Evolutionary conservation across 2,888 invertebrate genomes (phyloP).

Genomic region (Nipponacmea schrenckii): DNA sequence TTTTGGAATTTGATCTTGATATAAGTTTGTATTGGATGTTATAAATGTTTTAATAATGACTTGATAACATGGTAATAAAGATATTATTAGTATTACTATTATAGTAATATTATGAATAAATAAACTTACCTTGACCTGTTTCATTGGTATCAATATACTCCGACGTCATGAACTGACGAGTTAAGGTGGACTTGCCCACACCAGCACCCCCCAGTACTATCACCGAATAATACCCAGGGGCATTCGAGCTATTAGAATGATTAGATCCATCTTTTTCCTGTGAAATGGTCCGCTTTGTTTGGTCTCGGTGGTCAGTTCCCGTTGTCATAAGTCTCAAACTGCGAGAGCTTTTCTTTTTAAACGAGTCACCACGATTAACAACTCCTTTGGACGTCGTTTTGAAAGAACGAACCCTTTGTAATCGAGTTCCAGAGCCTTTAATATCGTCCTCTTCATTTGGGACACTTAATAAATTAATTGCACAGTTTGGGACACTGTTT

Average conservation of each 20-base stretch:
- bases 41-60: too few relatives aligned
- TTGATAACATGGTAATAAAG: too few relatives aligned
- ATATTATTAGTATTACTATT: too few relatives aligned
- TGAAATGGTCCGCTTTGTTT: slow-evolving; percentile 1
- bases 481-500: slow-evolving; percentile 40
- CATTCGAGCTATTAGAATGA: slow-evolving; percentile 20
- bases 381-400: slow-evolving; percentile 91
- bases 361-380: slow-evolving; percentile 91
- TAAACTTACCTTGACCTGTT: slow-evolving; percentile 60
- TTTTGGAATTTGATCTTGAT: too few relatives aligned
- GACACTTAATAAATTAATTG: slow-evolving; percentile 30
- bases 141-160: slow-evolving; percentile 78
- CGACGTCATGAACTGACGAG: slow-evolving; percentile 78
- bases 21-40: too few relatives aligned
- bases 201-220: slow-evolving; percentile 77
- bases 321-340: slow-evolving; percentile 77
- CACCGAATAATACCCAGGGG: slow-evolving; percentile 72
- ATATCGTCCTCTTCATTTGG: slow-evolving; percentile 28
- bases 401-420: slow-evolving; percentile 83
- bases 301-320: slow-evolving; percentile 70
- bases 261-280: slow-evolving; percentile 22
- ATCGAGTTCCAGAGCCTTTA: slow-evolving; percentile 26
- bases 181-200: slow-evolving; percentile 78
- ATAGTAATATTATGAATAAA: not conserved
- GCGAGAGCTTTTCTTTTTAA: slow-evolving; percentile 86